Percentiles rank a stretch among this genome's conserved stretches.
Conservation (phyloP, 53 echinoderm and acorn worm species). For the Pentamera pediparva region DNA sequence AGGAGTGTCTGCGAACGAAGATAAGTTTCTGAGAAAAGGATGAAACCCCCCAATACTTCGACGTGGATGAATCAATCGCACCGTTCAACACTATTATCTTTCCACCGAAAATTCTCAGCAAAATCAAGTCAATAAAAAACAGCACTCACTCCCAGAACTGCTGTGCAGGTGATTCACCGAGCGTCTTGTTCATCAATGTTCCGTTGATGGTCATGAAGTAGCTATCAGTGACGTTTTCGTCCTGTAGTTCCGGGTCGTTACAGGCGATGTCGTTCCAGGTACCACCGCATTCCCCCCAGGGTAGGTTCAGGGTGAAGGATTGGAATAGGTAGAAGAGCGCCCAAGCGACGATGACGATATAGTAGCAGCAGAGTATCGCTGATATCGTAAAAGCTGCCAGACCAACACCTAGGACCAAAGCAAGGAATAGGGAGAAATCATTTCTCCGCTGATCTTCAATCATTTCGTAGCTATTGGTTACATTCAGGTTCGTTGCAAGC, state of each 20-base stretch:
- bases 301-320: constrained; percentile 62
- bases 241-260: constrained; percentile 57
- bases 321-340: constrained; percentile 83
- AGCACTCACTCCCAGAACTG: constrained; percentile 88
- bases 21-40: no score
- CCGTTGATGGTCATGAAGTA: constrained; percentile 62
- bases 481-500: no score
- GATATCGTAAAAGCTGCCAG: constrained; percentile 67
- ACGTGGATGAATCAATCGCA: no score
- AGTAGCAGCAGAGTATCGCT: constrained; percentile 68
- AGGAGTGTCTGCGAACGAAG: no score
- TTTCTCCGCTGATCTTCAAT: no score
- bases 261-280: constrained; percentile 67
- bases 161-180: constrained; percentile 70
- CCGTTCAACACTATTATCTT: no score
- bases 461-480: no score
- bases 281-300: constrained; percentile 71
- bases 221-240: constrained; percentile 38
- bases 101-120: no score
- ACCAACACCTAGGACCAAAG: constrained; percentile 57
- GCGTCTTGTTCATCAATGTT: constrained; percentile 38
- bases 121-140: neutral
- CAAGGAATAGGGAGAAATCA: neutral
- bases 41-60: no score
- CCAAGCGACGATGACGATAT: constrained; percentile 87